phyloP scores from a whole-genome alignment of 2,888 invertebrate genomes.

The Euplexia lucipara region DNA sequence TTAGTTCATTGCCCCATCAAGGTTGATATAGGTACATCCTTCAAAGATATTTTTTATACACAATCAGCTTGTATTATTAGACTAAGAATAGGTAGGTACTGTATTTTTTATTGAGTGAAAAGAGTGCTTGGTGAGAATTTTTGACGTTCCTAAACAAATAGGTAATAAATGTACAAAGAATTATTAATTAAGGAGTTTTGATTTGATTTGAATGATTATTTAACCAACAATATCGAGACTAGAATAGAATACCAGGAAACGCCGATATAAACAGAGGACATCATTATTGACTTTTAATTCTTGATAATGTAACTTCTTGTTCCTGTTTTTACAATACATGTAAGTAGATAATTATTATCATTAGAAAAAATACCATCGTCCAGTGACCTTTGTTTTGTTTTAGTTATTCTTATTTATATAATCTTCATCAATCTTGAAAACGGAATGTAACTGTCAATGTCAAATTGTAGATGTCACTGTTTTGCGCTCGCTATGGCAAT shows the following conservation, averaged over 20 bases:
- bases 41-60: slow-evolving; percentile 46
- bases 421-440: slow-evolving; percentile 4
- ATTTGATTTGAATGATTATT: too few relatives aligned
- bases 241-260: slow-evolving; percentile 2
- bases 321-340: too few relatives aligned
- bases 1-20: slow-evolving; percentile 67
- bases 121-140: not conserved
- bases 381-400: too few relatives aligned
- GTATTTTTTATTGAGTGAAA: not conserved
- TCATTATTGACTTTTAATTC: too few relatives aligned
- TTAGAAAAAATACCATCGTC: too few relatives aligned
- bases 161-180: too few relatives aligned
- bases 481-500: slow-evolving; percentile 1
- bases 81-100: slow-evolving; percentile 12
- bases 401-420: too few relatives aligned
- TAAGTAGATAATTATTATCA: too few relatives aligned
- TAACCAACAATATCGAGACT: too few relatives aligned
- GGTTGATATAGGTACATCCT: slow-evolving; percentile 57
- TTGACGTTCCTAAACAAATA: too few relatives aligned
- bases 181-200: too few relatives aligned
- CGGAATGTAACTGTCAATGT: slow-evolving; percentile 35
- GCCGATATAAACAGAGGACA: not conserved
- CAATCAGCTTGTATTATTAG: slow-evolving; percentile 10
- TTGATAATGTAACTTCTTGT: too few relatives aligned
- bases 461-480: slow-evolving; percentile 12